phyloP scores from a whole-genome alignment of 1,140 invertebrate species.

The Danaus melanippus region DNA sequence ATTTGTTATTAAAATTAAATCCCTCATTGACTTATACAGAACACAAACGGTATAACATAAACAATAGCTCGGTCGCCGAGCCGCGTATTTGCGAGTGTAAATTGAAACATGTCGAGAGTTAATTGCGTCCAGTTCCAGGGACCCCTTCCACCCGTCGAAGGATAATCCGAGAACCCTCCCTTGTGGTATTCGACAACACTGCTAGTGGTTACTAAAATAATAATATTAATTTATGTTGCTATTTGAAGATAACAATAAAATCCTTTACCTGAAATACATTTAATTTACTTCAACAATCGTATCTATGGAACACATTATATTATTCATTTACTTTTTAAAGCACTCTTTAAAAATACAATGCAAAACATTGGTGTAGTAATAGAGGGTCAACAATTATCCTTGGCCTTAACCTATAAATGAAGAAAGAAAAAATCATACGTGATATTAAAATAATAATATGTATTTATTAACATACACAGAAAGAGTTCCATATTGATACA shows the following conservation, averaged over 20 bases:
- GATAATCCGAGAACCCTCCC: conserved; percentile 38
- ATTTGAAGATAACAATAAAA: conserved; percentile 1
- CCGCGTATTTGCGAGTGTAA: conserved; percentile 60
- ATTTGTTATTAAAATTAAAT: not conserved
- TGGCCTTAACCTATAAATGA: too few species aligned
- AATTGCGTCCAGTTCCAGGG: conserved; percentile 50
- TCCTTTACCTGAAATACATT: not conserved
- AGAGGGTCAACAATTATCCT: too few species aligned
- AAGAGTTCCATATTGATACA: too few species aligned
- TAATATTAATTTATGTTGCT: conserved; percentile 4
- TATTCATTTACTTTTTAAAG: too few species aligned
- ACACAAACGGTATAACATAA: conserved; percentile 14
- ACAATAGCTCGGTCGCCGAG: conserved; percentile 31
- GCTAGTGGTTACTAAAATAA: conserved; percentile 1
- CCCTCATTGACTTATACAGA: conserved; percentile 7
- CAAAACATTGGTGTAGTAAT: too few species aligned
- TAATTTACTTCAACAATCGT: too few species aligned
- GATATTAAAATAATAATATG: too few species aligned
- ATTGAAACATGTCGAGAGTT: conserved; percentile 66
- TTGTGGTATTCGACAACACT: conserved; percentile 21
- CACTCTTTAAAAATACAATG: too few species aligned
- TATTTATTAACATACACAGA: too few species aligned
- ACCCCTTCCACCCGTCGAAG: conserved; percentile 21
- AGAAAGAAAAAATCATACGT: too few species aligned
- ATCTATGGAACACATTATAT: too few species aligned